Base-by-base conservation (phyloP, 2,888 invertebrate genomes). In the Punctoribates punctum region DNA sequence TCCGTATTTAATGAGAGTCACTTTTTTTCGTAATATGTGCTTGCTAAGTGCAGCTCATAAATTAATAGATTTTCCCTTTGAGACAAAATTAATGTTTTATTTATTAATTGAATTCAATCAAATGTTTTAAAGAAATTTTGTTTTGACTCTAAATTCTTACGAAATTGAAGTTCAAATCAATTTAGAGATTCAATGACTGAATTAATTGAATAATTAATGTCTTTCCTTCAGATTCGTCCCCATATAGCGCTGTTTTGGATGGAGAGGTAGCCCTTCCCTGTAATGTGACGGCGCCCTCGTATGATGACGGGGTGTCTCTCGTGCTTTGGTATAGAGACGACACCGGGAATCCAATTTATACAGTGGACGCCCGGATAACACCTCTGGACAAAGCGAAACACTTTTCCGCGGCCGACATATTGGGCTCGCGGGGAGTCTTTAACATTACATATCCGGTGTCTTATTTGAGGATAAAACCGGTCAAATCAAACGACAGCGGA, bases 401-500 rank as follows among this genome's bases (percentile, higher is more conserved):
- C 34, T 78, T 78, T 42, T 46, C 74, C 8, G 23, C 70, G 20
- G 46, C 60, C 11, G 76, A 76, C 13, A 73, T 73, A 25, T 27
- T 78, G 23, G 73, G 38, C 11, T 25, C 34, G 5, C 48, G 78
- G 5, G 72, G 48, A 5, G 51, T 70, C 13, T 77, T 78, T 34
- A 72, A 78, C 72, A 60, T 78, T 6, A 74, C 67, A 25, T 74
- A 74, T 72, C 76, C 78, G 27, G 29, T 76, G 48, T 75, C 79
- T 20, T 77, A 73, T 46, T 17, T 78, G 46, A 62, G 57, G 23
- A 73, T 78, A 25, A 70, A 67, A 1, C 78, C 76, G n/a, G 74
- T 78, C 46, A 67, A 62, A 27, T 17, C 77, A 6, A 46, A 75
- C 23, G 94, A 94, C 85, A 92, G 93, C 84, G 93, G 93, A 82